These are phyloP conservation scores for Tipula helvola DNA, from an alignment of 2,888 invertebrate species.

Conservation along the genomic window DNA sequence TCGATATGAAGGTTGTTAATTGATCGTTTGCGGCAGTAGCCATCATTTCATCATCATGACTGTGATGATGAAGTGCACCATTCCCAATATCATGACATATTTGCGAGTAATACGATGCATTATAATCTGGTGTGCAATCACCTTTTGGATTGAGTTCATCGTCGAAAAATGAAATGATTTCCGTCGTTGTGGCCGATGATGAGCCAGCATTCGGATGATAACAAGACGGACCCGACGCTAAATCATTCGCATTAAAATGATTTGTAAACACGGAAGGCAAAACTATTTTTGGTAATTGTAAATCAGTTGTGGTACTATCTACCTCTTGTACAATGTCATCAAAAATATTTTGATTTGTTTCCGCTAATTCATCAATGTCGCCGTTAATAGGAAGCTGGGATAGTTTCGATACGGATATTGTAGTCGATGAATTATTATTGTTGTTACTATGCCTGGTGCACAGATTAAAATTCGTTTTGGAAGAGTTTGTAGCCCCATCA, in stretches of 20 bases:
- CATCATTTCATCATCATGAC: background rate
- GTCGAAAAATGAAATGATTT: slow-evolving; percentile 22
- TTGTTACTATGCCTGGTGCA: background rate
- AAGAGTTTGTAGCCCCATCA: background rate
- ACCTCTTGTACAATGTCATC: slow-evolving; percentile 21
- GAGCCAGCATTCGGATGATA: background rate
- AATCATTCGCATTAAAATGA: background rate
- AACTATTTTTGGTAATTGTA: slow-evolving; percentile 14
- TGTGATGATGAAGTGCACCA: background rate
- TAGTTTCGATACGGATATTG: background rate
- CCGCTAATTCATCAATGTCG: background rate
- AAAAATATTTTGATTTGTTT: slow-evolving; percentile 11
- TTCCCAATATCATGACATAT: background rate
- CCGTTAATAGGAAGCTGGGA: background rate
- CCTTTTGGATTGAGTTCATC: slow-evolving; percentile 19
- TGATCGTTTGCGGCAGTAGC: background rate
- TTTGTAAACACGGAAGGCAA: background rate
- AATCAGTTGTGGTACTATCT: slow-evolving; percentile 21
- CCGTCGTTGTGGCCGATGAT: slow-evolving; percentile 17
- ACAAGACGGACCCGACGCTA: background rate
- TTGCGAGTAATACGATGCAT: background rate
- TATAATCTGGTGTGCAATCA: slow-evolving; percentile 13
- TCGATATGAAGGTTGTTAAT: slow-evolving; percentile 8
- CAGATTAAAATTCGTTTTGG: background rate
- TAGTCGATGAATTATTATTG: background rate